Percentiles rank a stretch among this genome's conserved stretches.
Conservation (phyloP, 2,888 invertebrate species). For the Epinotia nisella region DNA sequence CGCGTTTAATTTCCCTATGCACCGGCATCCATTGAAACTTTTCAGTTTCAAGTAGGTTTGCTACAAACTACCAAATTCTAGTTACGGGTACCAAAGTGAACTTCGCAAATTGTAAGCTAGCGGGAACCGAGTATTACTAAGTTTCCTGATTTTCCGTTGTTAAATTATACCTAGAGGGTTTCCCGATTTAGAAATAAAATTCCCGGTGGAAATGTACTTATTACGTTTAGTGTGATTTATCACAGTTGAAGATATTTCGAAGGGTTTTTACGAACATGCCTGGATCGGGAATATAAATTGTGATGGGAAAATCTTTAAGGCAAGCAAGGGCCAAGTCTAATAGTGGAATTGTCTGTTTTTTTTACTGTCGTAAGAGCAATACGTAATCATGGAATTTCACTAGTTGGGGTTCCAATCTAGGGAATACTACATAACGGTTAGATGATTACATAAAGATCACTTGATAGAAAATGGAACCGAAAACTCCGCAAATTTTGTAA, state of each 20-base stretch:
- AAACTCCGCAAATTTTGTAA: too few relatives aligned
- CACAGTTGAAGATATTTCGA: slow-evolving; percentile 17
- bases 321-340: too few relatives aligned
- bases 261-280: slow-evolving; percentile 13
- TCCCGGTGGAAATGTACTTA: slow-evolving; percentile 32
- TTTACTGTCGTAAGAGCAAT: too few relatives aligned
- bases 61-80: slow-evolving; percentile 58
- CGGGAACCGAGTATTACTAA: slow-evolving; percentile 57
- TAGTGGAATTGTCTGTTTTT: too few relatives aligned
- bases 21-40: slow-evolving; percentile 47
- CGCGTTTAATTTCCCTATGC: slow-evolving; percentile 45
- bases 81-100: slow-evolving; percentile 56
- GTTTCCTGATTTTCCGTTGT: slow-evolving; percentile 47
- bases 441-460: too few relatives aligned
- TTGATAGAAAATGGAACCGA: too few relatives aligned
- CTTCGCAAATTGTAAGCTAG: slow-evolving; percentile 58
- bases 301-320: slow-evolving; percentile 11
- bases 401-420: too few relatives aligned
- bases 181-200: slow-evolving; percentile 39
- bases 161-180: slow-evolving; percentile 39
- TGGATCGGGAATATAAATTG: slow-evolving; percentile 15
- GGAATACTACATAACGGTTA: too few relatives aligned
- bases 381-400: too few relatives aligned
- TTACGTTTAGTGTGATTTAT: slow-evolving; percentile 23
- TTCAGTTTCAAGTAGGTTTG: slow-evolving; percentile 50